Evolutionary conservation across 2,113 vertebrate genomes (phyloP).

Genomic region (Antidorcas marsupialis): DNA sequence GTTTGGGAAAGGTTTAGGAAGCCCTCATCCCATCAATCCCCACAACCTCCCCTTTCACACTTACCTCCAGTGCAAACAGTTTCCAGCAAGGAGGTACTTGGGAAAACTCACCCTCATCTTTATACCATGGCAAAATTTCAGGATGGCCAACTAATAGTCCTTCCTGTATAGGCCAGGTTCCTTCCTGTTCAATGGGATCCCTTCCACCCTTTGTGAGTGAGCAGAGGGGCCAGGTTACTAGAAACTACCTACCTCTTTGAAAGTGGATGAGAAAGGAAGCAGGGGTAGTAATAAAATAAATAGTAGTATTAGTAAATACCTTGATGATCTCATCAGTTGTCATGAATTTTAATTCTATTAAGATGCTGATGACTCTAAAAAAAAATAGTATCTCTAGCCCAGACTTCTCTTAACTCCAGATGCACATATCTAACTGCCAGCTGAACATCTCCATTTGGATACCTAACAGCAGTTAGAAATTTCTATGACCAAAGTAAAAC

Average conservation of each 20-base stretch:
- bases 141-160: slow-evolving; percentile 37
- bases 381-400: background rate
- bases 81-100: slow-evolving; percentile 78
- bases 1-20: slow-evolving; percentile 79
- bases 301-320: background rate
- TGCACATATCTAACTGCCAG: background rate
- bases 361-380: slow-evolving; percentile 1
- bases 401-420: slow-evolving; percentile 10
- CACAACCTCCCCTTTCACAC: slow-evolving; percentile 79
- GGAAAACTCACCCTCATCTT: slow-evolving; percentile 76
- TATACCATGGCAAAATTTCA: slow-evolving; percentile 73
- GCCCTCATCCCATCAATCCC: slow-evolving; percentile 77
- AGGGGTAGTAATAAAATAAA: slow-evolving; percentile 18
- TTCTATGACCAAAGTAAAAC: slow-evolving; percentile 21
- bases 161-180: slow-evolving; percentile 43
- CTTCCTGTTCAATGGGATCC: slow-evolving; percentile 43
- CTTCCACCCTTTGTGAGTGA: slow-evolving; percentile 37
- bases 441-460: background rate
- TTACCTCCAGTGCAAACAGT: slow-evolving; percentile 84
- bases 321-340: slow-evolving; percentile 13
- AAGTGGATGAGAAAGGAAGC: slow-evolving; percentile 28
- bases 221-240: slow-evolving; percentile 44
- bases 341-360: slow-evolving; percentile 41
- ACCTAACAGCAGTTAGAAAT: background rate
- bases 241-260: slow-evolving; percentile 43